Base-by-base conservation (phyloP, 2,113 vertebrate genomes). In the Mus spicilegus region DNA sequence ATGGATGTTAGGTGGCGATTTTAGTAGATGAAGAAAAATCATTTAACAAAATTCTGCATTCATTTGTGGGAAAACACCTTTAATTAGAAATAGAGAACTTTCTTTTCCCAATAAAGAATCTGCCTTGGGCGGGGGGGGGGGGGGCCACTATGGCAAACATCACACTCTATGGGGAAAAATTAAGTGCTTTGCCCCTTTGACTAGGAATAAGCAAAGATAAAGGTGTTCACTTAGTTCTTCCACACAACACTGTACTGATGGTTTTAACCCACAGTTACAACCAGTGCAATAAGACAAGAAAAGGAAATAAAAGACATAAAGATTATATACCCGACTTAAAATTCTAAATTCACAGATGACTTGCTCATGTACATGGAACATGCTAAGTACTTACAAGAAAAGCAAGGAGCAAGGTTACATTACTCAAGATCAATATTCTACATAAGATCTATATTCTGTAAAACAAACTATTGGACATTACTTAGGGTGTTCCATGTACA, bases 321-420 rank as follows among this genome's bases (percentile, higher is more conserved):
- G 9, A 96, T 94, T 86, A 3, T 77, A 95, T 61, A 94, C 20
- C 85, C 93, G 67, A 97, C 72, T 89, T 89, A 93, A 91, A 97
- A 76, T 61, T 95, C 76, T 80, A 84, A 88, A 93, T 91, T 89
- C 49, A 87, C 54, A 89, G 72, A 86, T 91, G 84, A 51, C 26
- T 94, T 73, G 87, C 72, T 89, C 73, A 70, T 65, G 70, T 67
- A 95, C 16, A 51, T 81, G 73, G n/a, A 92, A 95, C 61, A 91
- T 61, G 72, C 67, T 63, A 93, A 93, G 3, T 22, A 93, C 91
- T 94, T 72, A 87, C 14, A 92, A 86, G 69, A 81, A 67, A 58
- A 78, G 20, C 51, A 36, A 96, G 7, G 78, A 93, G 36, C 65
- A 93, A 65, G 63, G 56, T 70, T 85, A 78, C 13, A 85, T 87